Evolutionary conservation across 2,888 invertebrate species (phyloP).

Genomic region (Ptilodon capucinus): DNA sequence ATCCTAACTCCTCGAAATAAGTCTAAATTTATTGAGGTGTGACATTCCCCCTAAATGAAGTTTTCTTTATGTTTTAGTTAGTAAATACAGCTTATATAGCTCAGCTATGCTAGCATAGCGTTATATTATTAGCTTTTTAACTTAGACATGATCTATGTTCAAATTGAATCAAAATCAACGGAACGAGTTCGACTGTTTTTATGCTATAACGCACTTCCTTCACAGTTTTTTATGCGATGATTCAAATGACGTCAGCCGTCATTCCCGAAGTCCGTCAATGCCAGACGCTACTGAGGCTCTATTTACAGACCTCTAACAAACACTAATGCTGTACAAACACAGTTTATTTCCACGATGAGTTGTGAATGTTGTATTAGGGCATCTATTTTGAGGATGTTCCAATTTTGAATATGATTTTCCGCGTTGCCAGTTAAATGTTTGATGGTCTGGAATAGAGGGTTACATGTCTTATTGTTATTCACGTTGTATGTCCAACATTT

Average conservation of each 20-base stretch:
- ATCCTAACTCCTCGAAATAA: too few species aligned
- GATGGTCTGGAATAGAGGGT: too few species aligned
- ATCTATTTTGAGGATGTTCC: background rate
- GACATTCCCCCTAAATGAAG: too few species aligned
- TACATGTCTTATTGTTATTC: too few species aligned
- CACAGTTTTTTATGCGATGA: background rate
- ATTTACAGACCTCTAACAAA: conserved; percentile 3
- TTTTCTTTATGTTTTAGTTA: too few species aligned
- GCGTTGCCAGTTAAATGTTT: too few species aligned
- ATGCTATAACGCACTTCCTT: background rate
- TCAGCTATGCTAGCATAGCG: too few species aligned
- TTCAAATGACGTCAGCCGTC: background rate
- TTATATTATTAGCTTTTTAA: too few species aligned
- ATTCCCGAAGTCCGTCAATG: background rate
- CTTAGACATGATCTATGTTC: too few species aligned
- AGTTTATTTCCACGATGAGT: background rate
- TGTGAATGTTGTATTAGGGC: background rate
- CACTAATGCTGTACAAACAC: background rate
- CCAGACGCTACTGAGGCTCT: background rate
- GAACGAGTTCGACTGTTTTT: background rate
- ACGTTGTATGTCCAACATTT: too few species aligned
- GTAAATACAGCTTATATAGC: too few species aligned
- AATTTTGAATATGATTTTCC: background rate
- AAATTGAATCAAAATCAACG: background rate
- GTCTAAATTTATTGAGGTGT: too few species aligned